phyloP scores from a whole-genome alignment of 2,888 invertebrate species.

The Leptinotarsa rubiginosa region DNA sequence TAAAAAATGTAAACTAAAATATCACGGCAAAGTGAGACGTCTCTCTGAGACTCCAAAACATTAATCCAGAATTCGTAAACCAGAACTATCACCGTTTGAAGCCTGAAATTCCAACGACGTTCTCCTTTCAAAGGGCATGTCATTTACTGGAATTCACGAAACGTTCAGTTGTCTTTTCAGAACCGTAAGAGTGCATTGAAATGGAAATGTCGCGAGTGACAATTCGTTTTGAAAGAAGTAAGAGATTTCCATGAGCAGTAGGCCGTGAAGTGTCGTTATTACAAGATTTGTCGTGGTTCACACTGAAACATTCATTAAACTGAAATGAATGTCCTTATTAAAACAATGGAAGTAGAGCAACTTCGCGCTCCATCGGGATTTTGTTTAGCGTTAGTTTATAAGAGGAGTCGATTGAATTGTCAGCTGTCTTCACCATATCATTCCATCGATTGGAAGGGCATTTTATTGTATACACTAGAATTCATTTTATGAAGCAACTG shows the following conservation, averaged over 20 bases:
- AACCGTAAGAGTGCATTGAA: slow-evolving; percentile 12
- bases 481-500: not conserved
- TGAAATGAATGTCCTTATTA: slow-evolving; percentile 17
- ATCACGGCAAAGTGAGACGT: not conserved
- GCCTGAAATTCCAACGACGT: slow-evolving; percentile 11
- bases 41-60: not conserved
- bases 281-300: slow-evolving; percentile 17
- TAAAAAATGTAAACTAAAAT: not conserved
- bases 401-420: slow-evolving; percentile 4
- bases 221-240: slow-evolving; percentile 11
- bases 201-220: slow-evolving; percentile 13
- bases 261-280: slow-evolving; percentile 18
- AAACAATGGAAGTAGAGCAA: slow-evolving; percentile 1
- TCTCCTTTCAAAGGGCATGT: slow-evolving; percentile 15
- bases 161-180: slow-evolving; percentile 18
- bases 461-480: not conserved
- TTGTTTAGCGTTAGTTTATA: not conserved
- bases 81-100: slow-evolving; percentile 8
- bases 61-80: not conserved
- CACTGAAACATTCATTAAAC: slow-evolving; percentile 16
- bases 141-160: slow-evolving; percentile 9
- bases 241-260: slow-evolving; percentile 14
- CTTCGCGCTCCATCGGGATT: not conserved
- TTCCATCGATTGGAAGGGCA: not conserved
- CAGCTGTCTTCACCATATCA: not conserved